These are phyloP conservation scores for Hyles lineata DNA, from an alignment of 2,888 invertebrate genomes.

Conservation along the genomic window DNA sequence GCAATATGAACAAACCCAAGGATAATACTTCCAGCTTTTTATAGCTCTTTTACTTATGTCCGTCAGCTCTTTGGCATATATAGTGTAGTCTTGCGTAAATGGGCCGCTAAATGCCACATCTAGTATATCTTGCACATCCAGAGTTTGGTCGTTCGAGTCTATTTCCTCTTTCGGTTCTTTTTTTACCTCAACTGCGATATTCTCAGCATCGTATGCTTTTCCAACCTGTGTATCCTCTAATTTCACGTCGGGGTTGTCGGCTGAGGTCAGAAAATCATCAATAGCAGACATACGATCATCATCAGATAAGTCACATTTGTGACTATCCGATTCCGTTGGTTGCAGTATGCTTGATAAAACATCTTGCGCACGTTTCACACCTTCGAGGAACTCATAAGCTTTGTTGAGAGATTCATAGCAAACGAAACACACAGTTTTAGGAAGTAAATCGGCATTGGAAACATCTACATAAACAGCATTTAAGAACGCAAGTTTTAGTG, in stretches of 20 bases:
- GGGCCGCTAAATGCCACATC: slow-evolving; percentile 64
- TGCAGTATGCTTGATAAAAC: slow-evolving; percentile 56
- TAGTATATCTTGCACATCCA: slow-evolving; percentile 69
- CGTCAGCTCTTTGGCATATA: slow-evolving; percentile 69
- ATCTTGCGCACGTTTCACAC: slow-evolving; percentile 64
- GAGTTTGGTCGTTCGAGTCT: slow-evolving; percentile 36
- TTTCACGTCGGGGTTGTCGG: neutral
- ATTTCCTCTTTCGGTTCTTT: slow-evolving; percentile 54
- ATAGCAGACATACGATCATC: slow-evolving; percentile 58
- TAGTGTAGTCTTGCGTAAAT: slow-evolving; percentile 57
- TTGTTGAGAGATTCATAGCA: slow-evolving; percentile 71
- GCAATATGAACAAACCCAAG: slow-evolving; percentile 73
- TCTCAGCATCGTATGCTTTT: slow-evolving; percentile 36
- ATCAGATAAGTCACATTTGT: slow-evolving; percentile 56
- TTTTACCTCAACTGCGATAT: slow-evolving; percentile 60
- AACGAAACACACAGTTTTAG: slow-evolving; percentile 71
- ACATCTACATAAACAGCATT: slow-evolving; percentile 73
- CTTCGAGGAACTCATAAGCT: slow-evolving; percentile 66
- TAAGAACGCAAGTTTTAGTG: slow-evolving; percentile 62
- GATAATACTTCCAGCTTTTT: slow-evolving; percentile 71
- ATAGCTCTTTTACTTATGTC: slow-evolving; percentile 57
- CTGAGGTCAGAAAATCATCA: slow-evolving; percentile 50
- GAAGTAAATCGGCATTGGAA: slow-evolving; percentile 55
- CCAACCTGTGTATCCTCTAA: neutral
- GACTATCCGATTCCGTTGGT: slow-evolving; percentile 43